Percentiles rank a stretch among this genome's conserved stretches.
Evolutionary conservation across 53 echinoderm and acorn worm species (phyloP).

Genomic region (Holothuria scabra): DNA sequence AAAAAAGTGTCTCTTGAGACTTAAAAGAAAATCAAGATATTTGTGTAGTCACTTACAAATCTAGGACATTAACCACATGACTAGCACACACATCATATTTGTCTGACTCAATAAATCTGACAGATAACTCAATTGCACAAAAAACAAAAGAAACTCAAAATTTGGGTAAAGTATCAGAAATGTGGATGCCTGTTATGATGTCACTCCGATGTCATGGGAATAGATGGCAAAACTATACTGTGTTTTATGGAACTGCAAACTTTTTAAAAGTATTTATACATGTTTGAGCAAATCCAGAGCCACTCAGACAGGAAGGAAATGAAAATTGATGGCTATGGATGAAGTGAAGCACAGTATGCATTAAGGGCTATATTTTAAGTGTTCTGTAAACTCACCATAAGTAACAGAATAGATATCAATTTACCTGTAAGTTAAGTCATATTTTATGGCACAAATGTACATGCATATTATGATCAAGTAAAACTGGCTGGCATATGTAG

Average conservation of each 20-base stretch:
- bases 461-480: neutral
- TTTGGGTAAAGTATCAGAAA: slow-evolving; percentile 39
- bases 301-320: slow-evolving; percentile 13
- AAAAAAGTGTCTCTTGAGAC: slow-evolving; percentile 8
- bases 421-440: slow-evolving; percentile 31
- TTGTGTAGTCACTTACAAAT: slow-evolving; percentile 34
- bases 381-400: slow-evolving; percentile 42
- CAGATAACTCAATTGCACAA: slow-evolving; percentile 31
- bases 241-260: slow-evolving; percentile 43
- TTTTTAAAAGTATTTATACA: slow-evolving; percentile 47
- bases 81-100: slow-evolving; percentile 41
- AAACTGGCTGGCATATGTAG: no score
- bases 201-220: slow-evolving; percentile 40
- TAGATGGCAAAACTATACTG: slow-evolving; percentile 38
- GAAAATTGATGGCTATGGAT: slow-evolving; percentile 42
- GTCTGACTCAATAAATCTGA: slow-evolving; percentile 26
- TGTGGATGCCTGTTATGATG: slow-evolving; percentile 42
- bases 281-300: slow-evolving; percentile 45
- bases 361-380: slow-evolving; percentile 47
- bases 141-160: slow-evolving; percentile 36
- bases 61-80: slow-evolving; percentile 41
- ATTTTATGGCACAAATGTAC: slow-evolving; percentile 21
- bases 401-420: slow-evolving; percentile 45
- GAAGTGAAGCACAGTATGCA: slow-evolving; percentile 41
- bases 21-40: slow-evolving; percentile 4